A percentile compares a stretch with the other conserved stretches of the same genome.
Conservation (phyloP, 2,113 vertebrate genomes). For the Gallinago media region DNA sequence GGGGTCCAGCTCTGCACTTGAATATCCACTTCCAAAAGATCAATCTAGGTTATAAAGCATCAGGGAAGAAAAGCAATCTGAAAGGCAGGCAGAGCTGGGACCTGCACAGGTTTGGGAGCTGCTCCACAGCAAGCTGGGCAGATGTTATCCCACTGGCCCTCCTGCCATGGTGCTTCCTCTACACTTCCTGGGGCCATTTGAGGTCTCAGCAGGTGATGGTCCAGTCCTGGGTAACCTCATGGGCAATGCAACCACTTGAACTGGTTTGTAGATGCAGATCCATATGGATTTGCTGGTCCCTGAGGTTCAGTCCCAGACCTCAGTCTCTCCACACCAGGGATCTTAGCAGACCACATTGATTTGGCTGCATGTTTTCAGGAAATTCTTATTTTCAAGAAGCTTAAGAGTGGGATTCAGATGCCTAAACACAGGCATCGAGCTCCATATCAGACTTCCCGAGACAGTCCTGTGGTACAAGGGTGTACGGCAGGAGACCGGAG, state of each 20-base stretch:
- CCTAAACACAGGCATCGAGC: not conserved
- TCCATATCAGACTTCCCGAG: not conserved
- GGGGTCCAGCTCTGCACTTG: not conserved
- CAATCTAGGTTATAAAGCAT: not conserved
- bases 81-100: not conserved
- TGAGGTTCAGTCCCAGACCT: not conserved
- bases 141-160: not conserved
- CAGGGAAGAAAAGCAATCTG: not conserved
- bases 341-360: not conserved
- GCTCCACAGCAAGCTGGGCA: not conserved
- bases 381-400: not conserved
- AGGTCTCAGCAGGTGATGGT: not conserved
- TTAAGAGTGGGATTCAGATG: not conserved
- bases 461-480: not conserved
- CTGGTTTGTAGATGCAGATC: not conserved
- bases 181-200: accelerated
- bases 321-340: not conserved
- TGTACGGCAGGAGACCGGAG: not conserved
- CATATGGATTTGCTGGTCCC: not conserved
- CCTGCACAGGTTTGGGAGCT: not conserved
- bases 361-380: not conserved
- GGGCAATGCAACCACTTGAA: not conserved
- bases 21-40: not conserved
- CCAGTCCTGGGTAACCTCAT: not conserved
- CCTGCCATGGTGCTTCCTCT: not conserved